Percentiles rank a stretch among this genome's conserved stretches.
Conservation (phyloP, 2,797 vertebrate genomes). For the Argentina silus region DNA sequence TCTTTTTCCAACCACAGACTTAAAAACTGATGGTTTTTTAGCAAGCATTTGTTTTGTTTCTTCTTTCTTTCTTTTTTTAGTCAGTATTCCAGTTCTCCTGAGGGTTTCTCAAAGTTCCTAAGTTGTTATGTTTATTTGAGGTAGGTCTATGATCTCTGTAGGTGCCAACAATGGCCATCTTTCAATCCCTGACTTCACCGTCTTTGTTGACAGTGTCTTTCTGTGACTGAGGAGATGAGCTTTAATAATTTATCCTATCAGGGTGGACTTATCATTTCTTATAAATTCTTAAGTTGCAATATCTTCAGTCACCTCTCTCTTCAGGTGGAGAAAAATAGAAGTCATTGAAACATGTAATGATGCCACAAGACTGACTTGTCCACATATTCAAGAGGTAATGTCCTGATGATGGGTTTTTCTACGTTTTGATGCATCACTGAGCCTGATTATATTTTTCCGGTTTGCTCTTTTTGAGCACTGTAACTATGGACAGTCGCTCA, state of each 20-base stretch:
- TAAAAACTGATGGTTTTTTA: no score
- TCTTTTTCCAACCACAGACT: no score
- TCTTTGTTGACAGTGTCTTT: neutral
- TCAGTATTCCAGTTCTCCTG: neutral
- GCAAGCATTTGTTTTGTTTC: no score
- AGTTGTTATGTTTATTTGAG: neutral
- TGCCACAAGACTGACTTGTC: slow-evolving; percentile 1
- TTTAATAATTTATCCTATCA: neutral
- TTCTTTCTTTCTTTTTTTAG: no score
- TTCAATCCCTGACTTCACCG: neutral
- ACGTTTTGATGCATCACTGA: neutral
- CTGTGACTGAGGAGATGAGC: neutral
- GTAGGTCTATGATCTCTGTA: neutral
- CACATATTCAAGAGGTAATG: slow-evolving; percentile 13
- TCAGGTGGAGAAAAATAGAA: slow-evolving; percentile 8
- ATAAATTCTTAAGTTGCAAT: neutral
- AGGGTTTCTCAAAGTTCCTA: neutral
- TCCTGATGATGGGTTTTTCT: slow-evolving; percentile 3
- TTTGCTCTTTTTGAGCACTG: neutral
- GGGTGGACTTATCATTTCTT: neutral
- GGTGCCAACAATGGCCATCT: neutral
- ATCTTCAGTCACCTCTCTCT: neutral
- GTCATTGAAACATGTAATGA: slow-evolving; percentile 20
- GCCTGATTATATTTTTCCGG: neutral
- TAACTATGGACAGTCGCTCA: neutral